phyloP scores from a whole-genome alignment of 2,797 vertebrate species.

The Etheostoma nigrum region DNA sequence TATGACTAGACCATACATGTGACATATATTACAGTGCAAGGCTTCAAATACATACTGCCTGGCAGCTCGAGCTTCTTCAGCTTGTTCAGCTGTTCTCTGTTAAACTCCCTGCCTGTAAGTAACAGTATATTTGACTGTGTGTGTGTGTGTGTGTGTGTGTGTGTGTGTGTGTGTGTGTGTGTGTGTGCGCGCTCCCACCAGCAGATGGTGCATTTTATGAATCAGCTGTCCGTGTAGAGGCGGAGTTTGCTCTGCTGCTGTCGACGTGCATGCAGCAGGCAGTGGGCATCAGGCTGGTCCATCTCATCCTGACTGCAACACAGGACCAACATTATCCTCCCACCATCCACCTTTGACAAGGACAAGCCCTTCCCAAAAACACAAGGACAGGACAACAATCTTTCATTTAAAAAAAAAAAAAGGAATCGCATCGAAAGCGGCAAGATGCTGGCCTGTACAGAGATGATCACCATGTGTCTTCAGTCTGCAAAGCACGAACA shows the following conservation, averaged over 20 bases:
- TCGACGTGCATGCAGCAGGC: conserved; percentile 39
- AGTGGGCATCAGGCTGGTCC: conserved; percentile 49
- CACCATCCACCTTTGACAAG: conserved; percentile 45
- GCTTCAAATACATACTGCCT: background rate
- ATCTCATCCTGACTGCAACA: conserved; percentile 53
- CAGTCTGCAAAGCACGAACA: conserved; percentile 85
- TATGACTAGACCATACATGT: too few relatives aligned
- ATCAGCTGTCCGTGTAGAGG: conserved; percentile 51
- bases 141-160: conserved; percentile 6
- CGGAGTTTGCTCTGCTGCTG: conserved; percentile 49
- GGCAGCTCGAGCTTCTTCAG: background rate
- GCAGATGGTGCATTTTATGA: conserved; percentile 67
- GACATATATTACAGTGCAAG: background rate
- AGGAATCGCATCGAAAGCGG: conserved; percentile 24
- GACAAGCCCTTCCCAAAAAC: conserved; percentile 27
- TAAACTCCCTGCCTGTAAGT: conserved; percentile 11
- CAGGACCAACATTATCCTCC: conserved; percentile 40
- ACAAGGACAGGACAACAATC: background rate
- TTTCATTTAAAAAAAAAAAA: too few relatives aligned
- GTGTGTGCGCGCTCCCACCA: conserved; percentile 30
- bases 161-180: background rate
- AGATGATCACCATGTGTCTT: conserved; percentile 90
- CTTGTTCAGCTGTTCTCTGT: conserved; percentile 7
- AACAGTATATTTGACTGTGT: background rate
- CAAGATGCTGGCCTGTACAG: conserved; percentile 88